phyloP scores from a whole-genome alignment of 2,797 vertebrate species.

The Tragopan temminckii region DNA sequence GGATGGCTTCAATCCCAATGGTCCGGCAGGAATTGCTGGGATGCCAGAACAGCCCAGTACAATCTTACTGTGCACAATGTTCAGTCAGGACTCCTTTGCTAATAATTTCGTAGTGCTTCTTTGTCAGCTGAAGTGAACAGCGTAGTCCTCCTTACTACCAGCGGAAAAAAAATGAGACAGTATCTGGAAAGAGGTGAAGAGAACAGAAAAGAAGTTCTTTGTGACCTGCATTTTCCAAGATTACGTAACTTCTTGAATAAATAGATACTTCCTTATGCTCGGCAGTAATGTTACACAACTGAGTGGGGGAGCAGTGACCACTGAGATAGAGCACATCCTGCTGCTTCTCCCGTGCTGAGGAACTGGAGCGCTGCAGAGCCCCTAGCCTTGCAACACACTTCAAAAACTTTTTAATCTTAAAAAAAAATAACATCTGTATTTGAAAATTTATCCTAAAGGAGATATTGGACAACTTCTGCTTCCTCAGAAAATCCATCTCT shows the following conservation, averaged over 20 bases:
- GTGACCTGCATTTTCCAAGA: neutral
- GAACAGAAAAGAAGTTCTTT: neutral
- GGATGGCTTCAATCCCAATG: neutral
- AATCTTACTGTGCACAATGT: fast-evolving
- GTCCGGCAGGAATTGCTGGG: neutral
- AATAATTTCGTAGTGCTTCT: fast-evolving
- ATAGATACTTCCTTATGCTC: conserved; percentile 35
- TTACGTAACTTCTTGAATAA: neutral
- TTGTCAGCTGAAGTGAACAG: neutral
- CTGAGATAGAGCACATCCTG: neutral
- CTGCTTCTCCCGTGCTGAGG: neutral
- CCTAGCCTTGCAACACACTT: neutral
- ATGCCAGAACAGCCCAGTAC: neutral
- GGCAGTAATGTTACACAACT: neutral
- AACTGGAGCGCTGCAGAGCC: neutral
- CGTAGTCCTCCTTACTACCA: neutral
- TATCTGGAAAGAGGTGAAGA: neutral
- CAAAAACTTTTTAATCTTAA: neutral
- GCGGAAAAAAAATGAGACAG: fast-evolving
- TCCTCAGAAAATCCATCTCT: neutral
- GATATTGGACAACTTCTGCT: neutral
- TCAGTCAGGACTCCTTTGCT: fast-evolving
- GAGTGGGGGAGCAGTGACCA: neutral
- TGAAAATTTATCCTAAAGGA: neutral
- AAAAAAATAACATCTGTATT: neutral